phyloP scores from a whole-genome alignment of 2,888 invertebrate species.

The Drosophila barbarae region DNA sequence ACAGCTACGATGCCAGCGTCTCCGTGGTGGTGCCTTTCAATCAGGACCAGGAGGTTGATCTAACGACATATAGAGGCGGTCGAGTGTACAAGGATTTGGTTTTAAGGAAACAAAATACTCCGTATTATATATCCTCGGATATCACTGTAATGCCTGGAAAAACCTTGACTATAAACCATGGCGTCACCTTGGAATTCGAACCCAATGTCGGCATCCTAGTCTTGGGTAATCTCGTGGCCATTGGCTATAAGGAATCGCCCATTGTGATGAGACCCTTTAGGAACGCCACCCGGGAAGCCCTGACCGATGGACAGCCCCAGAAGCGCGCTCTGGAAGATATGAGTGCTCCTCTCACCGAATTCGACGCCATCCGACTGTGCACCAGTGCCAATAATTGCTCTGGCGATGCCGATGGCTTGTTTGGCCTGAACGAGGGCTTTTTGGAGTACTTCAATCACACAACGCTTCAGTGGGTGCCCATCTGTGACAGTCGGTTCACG shows the following conservation, averaged over 20 bases:
- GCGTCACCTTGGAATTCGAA: slow-evolving; percentile 94
- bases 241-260: slow-evolving; percentile 87
- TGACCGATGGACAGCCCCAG: slow-evolving; percentile 50
- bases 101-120: slow-evolving; percentile 83
- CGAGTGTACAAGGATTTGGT: slow-evolving; percentile 85
- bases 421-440: slow-evolving; percentile 88
- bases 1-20: slow-evolving; percentile 87
- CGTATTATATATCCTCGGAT: slow-evolving; percentile 92
- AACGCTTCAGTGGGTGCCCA: slow-evolving; percentile 96
- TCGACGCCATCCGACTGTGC: slow-evolving; percentile 87
- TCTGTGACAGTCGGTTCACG: slow-evolving; percentile 97
- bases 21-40: slow-evolving; percentile 82
- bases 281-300: slow-evolving; percentile 67
- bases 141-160: slow-evolving; percentile 98
- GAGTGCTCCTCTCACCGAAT: slow-evolving; percentile 65
- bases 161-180: slow-evolving; percentile 91
- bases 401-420: slow-evolving; percentile 75
- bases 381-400: slow-evolving; percentile 86
- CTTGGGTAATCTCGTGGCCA: slow-evolving; percentile 91
- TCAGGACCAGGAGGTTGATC: slow-evolving; percentile 81
- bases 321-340: slow-evolving; percentile 82
- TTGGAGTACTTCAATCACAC: slow-evolving; percentile 97
- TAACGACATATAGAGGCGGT: slow-evolving; percentile 86
- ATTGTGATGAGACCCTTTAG: slow-evolving; percentile 87
- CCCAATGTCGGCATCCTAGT: slow-evolving; percentile 98